A percentile compares a stretch with the other conserved stretches of the same genome.
Evolutionary conservation across 2,797 vertebrate genomes (phyloP).

Genomic region (Syngnathus acus): DNA sequence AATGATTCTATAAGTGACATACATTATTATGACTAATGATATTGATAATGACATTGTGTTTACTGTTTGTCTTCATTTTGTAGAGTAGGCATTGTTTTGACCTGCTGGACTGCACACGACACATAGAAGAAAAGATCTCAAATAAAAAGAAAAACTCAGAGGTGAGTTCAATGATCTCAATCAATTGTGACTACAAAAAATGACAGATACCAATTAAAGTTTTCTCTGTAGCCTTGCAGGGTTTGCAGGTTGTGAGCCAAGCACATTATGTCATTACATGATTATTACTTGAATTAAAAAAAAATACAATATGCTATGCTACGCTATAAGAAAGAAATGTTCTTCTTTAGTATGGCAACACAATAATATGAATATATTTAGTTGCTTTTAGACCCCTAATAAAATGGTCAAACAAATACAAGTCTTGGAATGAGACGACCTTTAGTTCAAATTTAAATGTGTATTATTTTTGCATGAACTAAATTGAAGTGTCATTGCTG

Average conservation of each 20-base stretch:
- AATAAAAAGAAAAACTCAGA: conserved; percentile 81
- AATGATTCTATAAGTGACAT: background rate
- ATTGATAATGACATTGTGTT: background rate
- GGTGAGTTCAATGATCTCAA: conserved; percentile 65
- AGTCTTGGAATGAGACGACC: background rate
- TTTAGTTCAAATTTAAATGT: background rate
- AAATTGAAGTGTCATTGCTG: background rate
- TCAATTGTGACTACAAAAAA: background rate
- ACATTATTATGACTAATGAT: background rate
- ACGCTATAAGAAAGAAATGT: too few species aligned
- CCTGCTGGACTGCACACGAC: conserved; percentile 75
- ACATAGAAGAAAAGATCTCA: conserved; percentile 82
- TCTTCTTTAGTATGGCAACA: too few species aligned
- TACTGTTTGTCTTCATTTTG: conserved; percentile 27
- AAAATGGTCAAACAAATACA: background rate
- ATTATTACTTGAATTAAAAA: background rate
- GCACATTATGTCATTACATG: background rate
- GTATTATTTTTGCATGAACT: background rate
- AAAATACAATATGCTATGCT: background rate
- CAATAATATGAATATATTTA: background rate
- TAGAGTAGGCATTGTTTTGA: conserved; percentile 73
- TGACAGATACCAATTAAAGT: background rate
- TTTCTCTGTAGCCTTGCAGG: background rate
- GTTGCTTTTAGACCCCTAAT: background rate
- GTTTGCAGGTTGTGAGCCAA: background rate